Evolutionary conservation across 53 echinoderm and acorn worm genomes (phyloP).

Genomic region (Crossaster papposus): DNA sequence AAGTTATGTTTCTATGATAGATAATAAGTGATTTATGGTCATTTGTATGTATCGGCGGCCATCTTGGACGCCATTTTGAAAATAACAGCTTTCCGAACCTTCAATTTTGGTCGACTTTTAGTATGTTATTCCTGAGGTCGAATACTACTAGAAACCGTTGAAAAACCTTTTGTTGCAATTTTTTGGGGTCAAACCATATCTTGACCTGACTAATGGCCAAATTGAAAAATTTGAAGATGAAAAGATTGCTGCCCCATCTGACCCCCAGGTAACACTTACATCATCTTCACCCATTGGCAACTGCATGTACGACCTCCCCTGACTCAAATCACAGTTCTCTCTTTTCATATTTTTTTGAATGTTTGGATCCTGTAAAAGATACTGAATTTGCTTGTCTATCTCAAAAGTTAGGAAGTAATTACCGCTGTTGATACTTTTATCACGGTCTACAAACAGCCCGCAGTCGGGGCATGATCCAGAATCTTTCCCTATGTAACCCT

Average conservation of each 20-base stretch:
- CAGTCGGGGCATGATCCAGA: not conserved
- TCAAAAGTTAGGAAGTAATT: constrained; percentile 33
- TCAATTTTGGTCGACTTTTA: too few species aligned
- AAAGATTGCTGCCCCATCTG: constrained; percentile 46
- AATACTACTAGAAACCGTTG: too few species aligned
- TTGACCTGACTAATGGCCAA: too few species aligned
- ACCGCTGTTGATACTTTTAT: not conserved
- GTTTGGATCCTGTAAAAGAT: constrained; percentile 18
- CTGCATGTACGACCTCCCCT: not conserved
- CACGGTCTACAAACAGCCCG: not conserved
- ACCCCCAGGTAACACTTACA: constrained; percentile 30
- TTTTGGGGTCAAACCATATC: too few species aligned
- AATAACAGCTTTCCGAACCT: too few species aligned
- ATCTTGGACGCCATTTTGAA: too few species aligned
- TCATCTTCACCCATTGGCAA: constrained; percentile 44
- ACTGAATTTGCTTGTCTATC: constrained; percentile 17
- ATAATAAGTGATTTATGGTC: too few species aligned
- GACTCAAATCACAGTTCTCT: not conserved
- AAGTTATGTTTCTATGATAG: too few species aligned
- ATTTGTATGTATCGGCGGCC: too few species aligned
- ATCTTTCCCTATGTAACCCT: constrained; percentile 36
- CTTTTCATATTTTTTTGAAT: not conserved
- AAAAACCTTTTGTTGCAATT: too few species aligned
- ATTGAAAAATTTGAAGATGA: constrained; percentile 40
- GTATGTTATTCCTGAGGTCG: too few species aligned